phyloP scores from a whole-genome alignment of 2,888 invertebrate genomes.

The Liodrosophila aerea region DNA sequence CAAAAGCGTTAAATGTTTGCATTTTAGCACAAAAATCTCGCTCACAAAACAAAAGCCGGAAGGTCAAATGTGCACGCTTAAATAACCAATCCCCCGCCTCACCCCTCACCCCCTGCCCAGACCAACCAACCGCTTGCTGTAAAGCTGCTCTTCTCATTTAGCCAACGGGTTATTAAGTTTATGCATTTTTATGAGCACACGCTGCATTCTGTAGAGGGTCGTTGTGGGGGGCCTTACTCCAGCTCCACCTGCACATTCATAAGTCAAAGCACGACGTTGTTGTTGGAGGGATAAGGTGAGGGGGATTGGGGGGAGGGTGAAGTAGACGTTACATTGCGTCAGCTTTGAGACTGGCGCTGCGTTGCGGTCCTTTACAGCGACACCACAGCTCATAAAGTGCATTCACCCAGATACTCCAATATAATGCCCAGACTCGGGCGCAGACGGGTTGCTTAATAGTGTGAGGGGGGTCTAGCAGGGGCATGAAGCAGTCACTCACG shows the following conservation, averaged over 20 bases:
- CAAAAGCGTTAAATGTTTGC: constrained; percentile 46
- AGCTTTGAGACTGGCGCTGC: constrained; percentile 21
- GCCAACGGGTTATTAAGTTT: constrained; percentile 53
- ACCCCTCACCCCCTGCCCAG: not conserved
- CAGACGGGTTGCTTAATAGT: not conserved
- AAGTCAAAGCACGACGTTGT: constrained; percentile 57
- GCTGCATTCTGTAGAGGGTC: not conserved
- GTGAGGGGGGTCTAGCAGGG: constrained; percentile 4
- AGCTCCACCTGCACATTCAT: constrained; percentile 32
- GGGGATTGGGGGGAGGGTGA: constrained; percentile 2
- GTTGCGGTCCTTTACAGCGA: constrained; percentile 50
- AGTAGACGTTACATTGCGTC: constrained; percentile 8
- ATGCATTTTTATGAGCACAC: constrained; percentile 50
- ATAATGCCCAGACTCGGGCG: constrained; percentile 11
- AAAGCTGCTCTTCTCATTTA: constrained; percentile 12
- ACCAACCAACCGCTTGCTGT: not conserved
- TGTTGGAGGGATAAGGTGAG: not conserved
- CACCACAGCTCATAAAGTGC: constrained; percentile 59
- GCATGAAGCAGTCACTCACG: constrained; percentile 48
- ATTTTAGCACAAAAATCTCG: constrained; percentile 33
- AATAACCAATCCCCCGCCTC: not conserved
- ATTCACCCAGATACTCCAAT: constrained; percentile 56
- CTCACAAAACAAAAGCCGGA: constrained; percentile 40
- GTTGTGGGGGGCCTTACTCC: not conserved
- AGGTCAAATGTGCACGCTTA: constrained; percentile 44